Evolutionary conservation across 2,113 vertebrate species (phyloP).

Genomic region (Solea solea): DNA sequence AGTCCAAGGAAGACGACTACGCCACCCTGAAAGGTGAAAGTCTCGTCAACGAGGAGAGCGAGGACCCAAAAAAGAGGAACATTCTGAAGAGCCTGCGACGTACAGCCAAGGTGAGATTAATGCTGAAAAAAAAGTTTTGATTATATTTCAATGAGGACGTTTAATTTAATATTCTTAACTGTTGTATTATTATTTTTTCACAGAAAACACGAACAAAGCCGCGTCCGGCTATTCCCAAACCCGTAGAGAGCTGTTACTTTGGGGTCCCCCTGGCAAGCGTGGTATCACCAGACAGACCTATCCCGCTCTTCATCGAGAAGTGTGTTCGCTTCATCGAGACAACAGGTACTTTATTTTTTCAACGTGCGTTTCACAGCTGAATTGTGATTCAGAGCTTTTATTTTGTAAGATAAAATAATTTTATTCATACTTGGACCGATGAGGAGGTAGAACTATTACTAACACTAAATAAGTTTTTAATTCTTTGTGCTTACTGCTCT

Average conservation of each 20-base stretch:
- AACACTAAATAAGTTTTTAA: too few relatives aligned
- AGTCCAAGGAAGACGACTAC: constrained; percentile 91
- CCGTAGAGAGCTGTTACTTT: constrained; percentile 92
- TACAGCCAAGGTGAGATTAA: constrained; percentile 88
- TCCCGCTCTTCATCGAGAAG: constrained; percentile 94
- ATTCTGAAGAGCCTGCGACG: constrained; percentile 92
- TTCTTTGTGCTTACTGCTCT: too few relatives aligned
- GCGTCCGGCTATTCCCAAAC: constrained; percentile 91
- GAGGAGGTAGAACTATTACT: too few relatives aligned
- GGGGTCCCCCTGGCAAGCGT: constrained; percentile 88
- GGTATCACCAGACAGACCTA: constrained; percentile 89
- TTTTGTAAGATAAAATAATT: not conserved
- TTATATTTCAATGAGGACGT: not conserved
- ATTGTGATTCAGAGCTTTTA: not conserved
- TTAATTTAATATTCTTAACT: not conserved
- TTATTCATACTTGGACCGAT: too few relatives aligned
- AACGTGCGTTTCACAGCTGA: not conserved
- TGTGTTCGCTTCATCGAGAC: constrained; percentile 96
- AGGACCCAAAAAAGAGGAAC: constrained; percentile 88
- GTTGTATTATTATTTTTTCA: not conserved
- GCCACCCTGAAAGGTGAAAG: constrained; percentile 85
- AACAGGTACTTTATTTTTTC: constrained; percentile 81
- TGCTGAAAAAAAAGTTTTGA: too few relatives aligned
- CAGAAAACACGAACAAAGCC: constrained; percentile 94
- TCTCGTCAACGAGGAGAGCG: constrained; percentile 84